These are phyloP conservation scores for Recurvirostra avosetta DNA, from an alignment of 2,113 vertebrate species.

Conservation along the genomic window DNA sequence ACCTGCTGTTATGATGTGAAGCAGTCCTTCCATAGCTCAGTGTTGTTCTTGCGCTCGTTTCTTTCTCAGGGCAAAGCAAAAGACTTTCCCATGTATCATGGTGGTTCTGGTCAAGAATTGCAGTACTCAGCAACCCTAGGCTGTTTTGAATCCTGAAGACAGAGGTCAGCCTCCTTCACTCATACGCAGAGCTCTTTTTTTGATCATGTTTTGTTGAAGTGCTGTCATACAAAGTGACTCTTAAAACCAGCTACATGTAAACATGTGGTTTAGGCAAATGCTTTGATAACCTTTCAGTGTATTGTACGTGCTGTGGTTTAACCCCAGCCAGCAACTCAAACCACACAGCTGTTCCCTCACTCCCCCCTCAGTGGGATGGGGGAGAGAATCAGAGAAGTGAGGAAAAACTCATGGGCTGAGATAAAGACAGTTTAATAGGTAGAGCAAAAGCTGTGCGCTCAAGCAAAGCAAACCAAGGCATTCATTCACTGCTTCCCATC, in stretches of 20 bases:
- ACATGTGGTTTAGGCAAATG: background rate
- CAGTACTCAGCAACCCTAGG: background rate
- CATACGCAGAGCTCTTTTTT: background rate
- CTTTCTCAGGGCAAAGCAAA: background rate
- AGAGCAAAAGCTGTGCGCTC: background rate
- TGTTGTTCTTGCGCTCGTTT: background rate
- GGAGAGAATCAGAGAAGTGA: background rate
- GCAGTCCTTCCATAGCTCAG: background rate
- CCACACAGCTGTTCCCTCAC: background rate
- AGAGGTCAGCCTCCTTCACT: background rate
- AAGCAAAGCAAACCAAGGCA: background rate
- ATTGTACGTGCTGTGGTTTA: background rate
- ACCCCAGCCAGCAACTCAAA: background rate
- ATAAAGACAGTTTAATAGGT: background rate
- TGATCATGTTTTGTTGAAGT: background rate
- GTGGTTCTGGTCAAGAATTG: background rate
- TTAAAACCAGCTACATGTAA: background rate
- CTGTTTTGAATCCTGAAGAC: background rate
- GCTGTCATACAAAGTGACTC: background rate
- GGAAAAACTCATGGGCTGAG: background rate
- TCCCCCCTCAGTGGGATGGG: background rate
- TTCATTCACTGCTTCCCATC: background rate
- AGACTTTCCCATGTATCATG: background rate
- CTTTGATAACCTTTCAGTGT: background rate
- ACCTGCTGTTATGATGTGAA: background rate